phyloP scores from a whole-genome alignment of 2,888 invertebrate genomes.

The Panzeria rudis region DNA sequence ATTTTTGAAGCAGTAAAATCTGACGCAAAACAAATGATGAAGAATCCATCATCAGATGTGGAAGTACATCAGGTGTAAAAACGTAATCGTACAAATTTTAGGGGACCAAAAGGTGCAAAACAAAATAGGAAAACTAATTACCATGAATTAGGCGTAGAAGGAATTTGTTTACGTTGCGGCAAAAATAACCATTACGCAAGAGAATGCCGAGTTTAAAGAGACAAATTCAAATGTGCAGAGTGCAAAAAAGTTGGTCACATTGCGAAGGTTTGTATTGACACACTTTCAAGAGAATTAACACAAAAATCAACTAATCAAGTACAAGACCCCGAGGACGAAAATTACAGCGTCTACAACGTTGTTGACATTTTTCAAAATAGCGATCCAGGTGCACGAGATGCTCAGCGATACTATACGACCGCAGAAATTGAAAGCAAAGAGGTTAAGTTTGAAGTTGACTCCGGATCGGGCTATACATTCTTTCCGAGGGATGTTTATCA shows the following conservation, averaged over 20 bases:
- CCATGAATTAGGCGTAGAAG: background rate
- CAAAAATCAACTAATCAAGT: no score
- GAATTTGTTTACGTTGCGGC: background rate
- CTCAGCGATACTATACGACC: background rate
- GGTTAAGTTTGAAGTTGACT: constrained; percentile 15
- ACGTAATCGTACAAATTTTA: background rate
- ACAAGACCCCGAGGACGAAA: no score
- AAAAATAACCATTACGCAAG: background rate
- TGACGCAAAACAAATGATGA: background rate
- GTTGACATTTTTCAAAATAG: no score
- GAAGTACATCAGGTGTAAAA: background rate
- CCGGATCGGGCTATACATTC: constrained; percentile 4
- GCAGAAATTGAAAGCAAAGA: background rate
- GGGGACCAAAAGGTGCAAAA: background rate
- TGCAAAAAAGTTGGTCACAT: no score
- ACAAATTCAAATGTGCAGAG: no score
- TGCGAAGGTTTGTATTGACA: no score
- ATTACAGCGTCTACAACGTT: no score
- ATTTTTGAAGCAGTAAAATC: background rate
- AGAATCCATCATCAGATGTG: background rate
- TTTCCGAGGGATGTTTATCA: background rate
- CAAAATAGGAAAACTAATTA: background rate
- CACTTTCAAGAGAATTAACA: no score
- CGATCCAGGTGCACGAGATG: background rate
- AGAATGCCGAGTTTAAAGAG: background rate